Evolutionary conservation across 2,113 vertebrate species (phyloP).

Genomic region (Echinops telfairi): DNA sequence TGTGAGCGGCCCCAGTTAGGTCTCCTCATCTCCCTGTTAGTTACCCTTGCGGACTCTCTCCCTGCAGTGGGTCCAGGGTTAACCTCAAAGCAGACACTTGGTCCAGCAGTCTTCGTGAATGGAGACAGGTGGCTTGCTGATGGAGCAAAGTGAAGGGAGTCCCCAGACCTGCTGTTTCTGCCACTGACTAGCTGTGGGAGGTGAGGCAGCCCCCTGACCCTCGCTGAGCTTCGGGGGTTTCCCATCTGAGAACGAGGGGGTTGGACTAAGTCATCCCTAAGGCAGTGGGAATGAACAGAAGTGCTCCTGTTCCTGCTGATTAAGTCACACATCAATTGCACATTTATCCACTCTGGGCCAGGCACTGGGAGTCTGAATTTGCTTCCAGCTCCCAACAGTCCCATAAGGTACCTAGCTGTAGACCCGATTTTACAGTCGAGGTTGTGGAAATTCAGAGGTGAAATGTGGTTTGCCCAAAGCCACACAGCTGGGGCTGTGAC

Average conservation of each 20-base stretch:
- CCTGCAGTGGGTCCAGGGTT: slow-evolving; percentile 10
- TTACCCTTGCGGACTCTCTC: slow-evolving; percentile 16
- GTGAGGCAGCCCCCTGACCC: neutral
- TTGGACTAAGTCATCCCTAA: neutral
- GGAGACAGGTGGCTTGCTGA: neutral
- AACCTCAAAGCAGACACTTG: slow-evolving; percentile 34
- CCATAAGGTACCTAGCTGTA: neutral
- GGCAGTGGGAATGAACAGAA: neutral
- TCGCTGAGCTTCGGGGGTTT: neutral
- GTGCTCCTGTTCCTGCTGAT: neutral
- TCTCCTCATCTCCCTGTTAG: neutral
- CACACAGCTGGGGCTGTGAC: neutral
- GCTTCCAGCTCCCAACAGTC: neutral
- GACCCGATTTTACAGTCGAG: neutral
- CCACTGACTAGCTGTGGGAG: neutral
- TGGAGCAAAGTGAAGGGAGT: neutral
- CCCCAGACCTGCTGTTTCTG: neutral
- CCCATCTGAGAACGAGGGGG: neutral
- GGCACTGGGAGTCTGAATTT: neutral
- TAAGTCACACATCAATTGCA: neutral
- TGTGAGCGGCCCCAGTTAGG: neutral
- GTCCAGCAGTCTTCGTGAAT: slow-evolving; percentile 24
- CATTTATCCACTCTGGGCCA: neutral
- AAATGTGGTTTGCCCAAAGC: neutral
- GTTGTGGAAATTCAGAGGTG: neutral